These are phyloP conservation scores for Hyposmocoma kahamanoa DNA, from an alignment of 1,140 invertebrate species.

Conservation along the genomic window DNA sequence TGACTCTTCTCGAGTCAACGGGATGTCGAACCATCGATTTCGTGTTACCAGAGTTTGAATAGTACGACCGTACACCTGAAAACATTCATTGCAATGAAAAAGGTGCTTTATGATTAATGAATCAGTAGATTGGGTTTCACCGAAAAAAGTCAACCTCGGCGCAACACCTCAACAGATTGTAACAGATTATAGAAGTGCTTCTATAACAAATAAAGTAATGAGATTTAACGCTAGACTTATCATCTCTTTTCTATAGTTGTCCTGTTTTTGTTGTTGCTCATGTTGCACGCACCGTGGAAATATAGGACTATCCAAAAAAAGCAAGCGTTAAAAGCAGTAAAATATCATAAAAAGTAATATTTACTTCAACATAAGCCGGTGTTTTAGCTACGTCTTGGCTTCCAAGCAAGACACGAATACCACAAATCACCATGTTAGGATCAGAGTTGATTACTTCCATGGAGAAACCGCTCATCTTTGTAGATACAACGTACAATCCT, in stretches of 20 bases:
- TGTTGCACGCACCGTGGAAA: too few relatives aligned
- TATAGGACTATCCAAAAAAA: too few relatives aligned
- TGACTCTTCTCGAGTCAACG: conserved; percentile 95
- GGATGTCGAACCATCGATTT: conserved; percentile 96
- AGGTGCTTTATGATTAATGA: too few relatives aligned
- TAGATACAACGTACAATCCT: conserved; percentile 92
- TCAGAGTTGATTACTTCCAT: conserved; percentile 94
- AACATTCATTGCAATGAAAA: too few relatives aligned
- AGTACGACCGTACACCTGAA: conserved; percentile 87
- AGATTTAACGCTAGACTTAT: too few relatives aligned
- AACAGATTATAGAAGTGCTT: conserved; percentile 1
- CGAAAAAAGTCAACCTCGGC: too few relatives aligned
- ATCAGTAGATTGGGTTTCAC: too few relatives aligned
- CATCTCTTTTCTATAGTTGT: too few relatives aligned
- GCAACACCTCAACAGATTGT: too few relatives aligned
- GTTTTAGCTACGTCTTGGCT: conserved; percentile 89
- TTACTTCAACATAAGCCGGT: conserved; percentile 87
- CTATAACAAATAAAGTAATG: neutral
- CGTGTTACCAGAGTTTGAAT: conserved; percentile 84
- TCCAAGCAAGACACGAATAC: conserved; percentile 89
- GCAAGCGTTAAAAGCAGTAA: neutral
- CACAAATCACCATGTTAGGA: conserved; percentile 89
- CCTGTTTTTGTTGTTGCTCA: too few relatives aligned
- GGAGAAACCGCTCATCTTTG: conserved; percentile 90
- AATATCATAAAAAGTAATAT: conserved; percentile 4